These are phyloP conservation scores for Osmoderma eremita DNA, from an alignment of 2,888 invertebrate species.

Conservation along the genomic window DNA sequence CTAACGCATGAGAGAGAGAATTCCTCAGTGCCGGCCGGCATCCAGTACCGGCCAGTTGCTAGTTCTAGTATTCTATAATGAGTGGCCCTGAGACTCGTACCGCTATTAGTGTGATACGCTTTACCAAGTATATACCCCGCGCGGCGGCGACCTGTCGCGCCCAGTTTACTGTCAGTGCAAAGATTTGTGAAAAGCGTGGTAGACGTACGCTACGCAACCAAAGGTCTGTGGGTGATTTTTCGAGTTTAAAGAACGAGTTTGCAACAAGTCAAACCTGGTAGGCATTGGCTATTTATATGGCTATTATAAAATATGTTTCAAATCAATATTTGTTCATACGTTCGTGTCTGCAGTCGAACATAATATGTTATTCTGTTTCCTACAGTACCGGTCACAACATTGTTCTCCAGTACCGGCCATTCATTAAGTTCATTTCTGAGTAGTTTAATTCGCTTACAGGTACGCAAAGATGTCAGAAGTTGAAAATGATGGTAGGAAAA, in stretches of 20 bases:
- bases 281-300: not conserved
- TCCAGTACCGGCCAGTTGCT: constrained; percentile 10
- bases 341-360: constrained; percentile 2
- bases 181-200: no score
- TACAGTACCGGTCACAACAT: constrained; percentile 10
- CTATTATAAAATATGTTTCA: not conserved
- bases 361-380: constrained; percentile 6
- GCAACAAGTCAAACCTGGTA: not conserved
- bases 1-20: no score
- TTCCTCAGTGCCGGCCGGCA: no score
- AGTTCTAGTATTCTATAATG: not conserved
- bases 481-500: constrained; percentile 44
- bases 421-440: constrained; percentile 19
- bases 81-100: not conserved
- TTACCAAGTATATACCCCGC: constrained; percentile 1
- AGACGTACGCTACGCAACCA: no score
- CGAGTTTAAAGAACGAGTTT: not conserved
- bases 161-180: no score
- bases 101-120: not conserved
- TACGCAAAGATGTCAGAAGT: constrained; percentile 45
- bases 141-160: no score
- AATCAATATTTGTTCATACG: constrained; percentile 1
- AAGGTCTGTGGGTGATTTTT: no score
- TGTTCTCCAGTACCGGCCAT: not conserved
- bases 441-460: constrained; percentile 37